Evolutionary conservation across 2,888 invertebrate genomes (phyloP).

Genomic region (Portevinia maculata): DNA sequence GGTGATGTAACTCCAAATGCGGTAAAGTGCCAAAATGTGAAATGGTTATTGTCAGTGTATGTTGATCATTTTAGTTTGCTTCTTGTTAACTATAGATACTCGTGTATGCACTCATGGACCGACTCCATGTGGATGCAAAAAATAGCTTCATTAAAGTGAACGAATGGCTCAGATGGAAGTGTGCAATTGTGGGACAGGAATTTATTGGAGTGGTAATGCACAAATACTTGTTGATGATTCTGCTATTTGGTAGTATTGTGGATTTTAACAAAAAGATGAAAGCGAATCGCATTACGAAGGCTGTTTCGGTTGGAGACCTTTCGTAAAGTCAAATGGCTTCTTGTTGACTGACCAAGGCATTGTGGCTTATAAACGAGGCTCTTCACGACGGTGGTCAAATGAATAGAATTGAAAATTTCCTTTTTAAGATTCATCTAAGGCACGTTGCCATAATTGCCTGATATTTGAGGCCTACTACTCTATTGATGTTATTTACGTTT

Average conservation of each 20-base stretch:
- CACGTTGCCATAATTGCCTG: no score
- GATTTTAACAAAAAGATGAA: slow-evolving; percentile 1
- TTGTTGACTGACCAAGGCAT: no score
- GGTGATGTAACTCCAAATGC: slow-evolving; percentile 44
- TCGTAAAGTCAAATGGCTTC: no score
- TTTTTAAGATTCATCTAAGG: no score
- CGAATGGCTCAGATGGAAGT: slow-evolving; percentile 2
- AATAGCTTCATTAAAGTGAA: slow-evolving; percentile 36
- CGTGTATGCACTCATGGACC: neutral
- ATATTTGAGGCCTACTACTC: no score
- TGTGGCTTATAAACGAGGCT: no score
- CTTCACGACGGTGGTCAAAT: no score
- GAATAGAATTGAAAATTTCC: no score
- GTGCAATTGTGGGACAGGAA: slow-evolving; percentile 9
- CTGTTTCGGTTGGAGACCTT: neutral
- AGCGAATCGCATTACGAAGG: neutral
- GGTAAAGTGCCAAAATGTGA: slow-evolving; percentile 58
- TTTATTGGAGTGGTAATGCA: neutral
- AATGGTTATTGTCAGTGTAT: slow-evolving; percentile 13
- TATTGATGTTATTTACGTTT: no score
- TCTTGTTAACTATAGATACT: slow-evolving; percentile 3
- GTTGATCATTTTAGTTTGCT: slow-evolving; percentile 42
- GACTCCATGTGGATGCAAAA: slow-evolving; percentile 19
- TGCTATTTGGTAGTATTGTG: neutral
- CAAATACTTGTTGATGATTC: neutral